Base-by-base conservation (phyloP, 1,140 invertebrate genomes). In the Frieseomelitta varia region DNA sequence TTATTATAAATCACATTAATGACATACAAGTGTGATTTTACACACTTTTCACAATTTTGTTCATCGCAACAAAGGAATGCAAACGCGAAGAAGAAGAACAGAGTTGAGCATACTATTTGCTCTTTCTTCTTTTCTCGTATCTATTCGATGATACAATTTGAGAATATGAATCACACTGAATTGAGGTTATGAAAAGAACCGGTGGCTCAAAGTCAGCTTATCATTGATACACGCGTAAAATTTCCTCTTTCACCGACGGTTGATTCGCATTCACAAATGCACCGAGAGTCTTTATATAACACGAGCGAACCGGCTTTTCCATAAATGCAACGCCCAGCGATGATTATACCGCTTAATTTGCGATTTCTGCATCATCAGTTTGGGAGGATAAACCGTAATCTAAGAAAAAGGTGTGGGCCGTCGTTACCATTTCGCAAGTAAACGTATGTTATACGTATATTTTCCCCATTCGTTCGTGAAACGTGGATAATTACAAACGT, bases 251-350 rank as follows among this genome's bases (percentile, higher is more conserved):
- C 73, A 68, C 58, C 58, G 34, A 85, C 34, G n/a, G 77, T 58
- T 30, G 55, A 47, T 56, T 65, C 51, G 69, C 81, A 19, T 39
- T 65, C 30, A 65, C 75, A 61, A n/a, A 72, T 55, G 69, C 73
- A 53, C 56, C 21, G 34, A 15, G 19, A 56, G 27, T 67, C 63
- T 84, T 87, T 84, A 88, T 80, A 30, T 79, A 79, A 80, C 58
- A 34, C 51, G n/a, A 47, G 39, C 30, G 80, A 87, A 78, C 78
- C 67, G 71, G 85, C 68, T 85, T 65, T 88, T 73, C 82, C 75
- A 65, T 79, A 72, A 84, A 84, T 47, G 77, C 77, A 61, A 73
- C 82, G 76, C 30, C 58, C 56, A 79, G 61, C 77, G 55, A 73
- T 19, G 47, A 34, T 56, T 73, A 63, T 30, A 47, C 15, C 65